A percentile compares a stretch with the other conserved stretches of the same genome.
phyloP scores from a whole-genome alignment of 2,113 vertebrate species.

The Nanger granti region DNA sequence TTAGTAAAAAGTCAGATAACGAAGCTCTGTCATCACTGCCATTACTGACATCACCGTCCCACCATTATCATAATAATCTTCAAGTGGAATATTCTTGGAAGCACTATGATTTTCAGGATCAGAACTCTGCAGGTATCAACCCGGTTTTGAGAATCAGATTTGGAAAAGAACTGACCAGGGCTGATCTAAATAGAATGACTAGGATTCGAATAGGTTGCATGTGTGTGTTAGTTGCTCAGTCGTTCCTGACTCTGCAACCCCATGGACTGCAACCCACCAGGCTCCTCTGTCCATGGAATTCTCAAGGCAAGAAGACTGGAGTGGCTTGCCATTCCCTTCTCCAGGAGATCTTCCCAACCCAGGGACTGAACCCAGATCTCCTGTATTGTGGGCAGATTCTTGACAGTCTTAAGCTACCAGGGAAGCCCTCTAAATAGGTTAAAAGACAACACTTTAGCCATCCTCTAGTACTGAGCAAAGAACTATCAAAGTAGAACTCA shows the following conservation, averaged over 20 bases:
- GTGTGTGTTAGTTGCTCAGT: neutral
- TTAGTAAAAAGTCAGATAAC: neutral
- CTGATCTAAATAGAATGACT: neutral
- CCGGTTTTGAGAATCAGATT: neutral
- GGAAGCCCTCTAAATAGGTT: neutral
- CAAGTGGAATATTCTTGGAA: neutral
- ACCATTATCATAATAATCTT: neutral
- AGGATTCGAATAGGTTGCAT: neutral
- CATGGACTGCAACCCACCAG: neutral
- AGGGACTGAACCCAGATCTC: neutral
- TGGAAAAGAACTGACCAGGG: neutral
- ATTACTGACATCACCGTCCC: neutral
- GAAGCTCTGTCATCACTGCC: neutral
- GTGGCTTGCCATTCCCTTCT: neutral
- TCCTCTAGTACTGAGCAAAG: neutral
- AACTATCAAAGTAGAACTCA: conserved; percentile 5
- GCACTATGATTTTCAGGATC: neutral
- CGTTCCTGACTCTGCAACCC: neutral
- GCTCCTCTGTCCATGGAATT: neutral
- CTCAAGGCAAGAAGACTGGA: neutral
- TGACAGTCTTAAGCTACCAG: neutral
- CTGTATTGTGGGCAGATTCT: neutral
- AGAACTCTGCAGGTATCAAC: neutral
- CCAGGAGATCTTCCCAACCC: neutral
- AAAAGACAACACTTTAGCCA: neutral